These are phyloP conservation scores for Lasioglossum oenotherae DNA, from an alignment of 2,888 invertebrate species.

Conservation along the genomic window DNA sequence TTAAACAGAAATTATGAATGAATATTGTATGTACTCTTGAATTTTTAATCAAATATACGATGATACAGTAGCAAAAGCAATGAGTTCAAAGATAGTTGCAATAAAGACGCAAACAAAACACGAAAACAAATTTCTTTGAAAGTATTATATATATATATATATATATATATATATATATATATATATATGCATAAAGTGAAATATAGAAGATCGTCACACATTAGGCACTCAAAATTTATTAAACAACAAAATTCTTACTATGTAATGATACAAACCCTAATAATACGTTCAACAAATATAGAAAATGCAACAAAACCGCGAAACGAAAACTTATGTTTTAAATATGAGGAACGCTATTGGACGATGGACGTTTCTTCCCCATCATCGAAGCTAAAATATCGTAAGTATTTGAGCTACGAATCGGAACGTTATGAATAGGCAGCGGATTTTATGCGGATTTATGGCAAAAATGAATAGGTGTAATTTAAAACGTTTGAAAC, in stretches of 20 bases:
- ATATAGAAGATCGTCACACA: not conserved
- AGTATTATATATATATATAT: not conserved
- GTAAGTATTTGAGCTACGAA: constrained; percentile 9
- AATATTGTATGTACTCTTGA: not conserved
- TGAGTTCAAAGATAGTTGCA: not conserved
- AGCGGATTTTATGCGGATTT: too few species aligned
- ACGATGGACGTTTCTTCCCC: constrained; percentile 17
- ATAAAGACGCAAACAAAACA: not conserved
- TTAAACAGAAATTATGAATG: not conserved
- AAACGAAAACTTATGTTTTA: constrained; percentile 18
- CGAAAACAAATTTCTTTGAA: not conserved
- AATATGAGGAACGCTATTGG: constrained; percentile 31
- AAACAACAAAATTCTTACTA: constrained; percentile 48
- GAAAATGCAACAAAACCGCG: constrained; percentile 19
- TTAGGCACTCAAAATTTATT: constrained; percentile 67
- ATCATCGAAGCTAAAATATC: constrained; percentile 28
- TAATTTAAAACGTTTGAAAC: too few species aligned
- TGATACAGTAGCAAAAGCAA: too few species aligned
- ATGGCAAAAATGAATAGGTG: too few species aligned
- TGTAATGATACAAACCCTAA: constrained; percentile 49
- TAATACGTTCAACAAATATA: constrained; percentile 22
- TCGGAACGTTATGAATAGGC: not conserved
- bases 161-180: not conserved
- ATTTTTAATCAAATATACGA: too few species aligned
- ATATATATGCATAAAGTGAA: not conserved